Evolutionary conservation across 2,113 vertebrate species (phyloP).

Genomic region (Anoura caudifer): DNA sequence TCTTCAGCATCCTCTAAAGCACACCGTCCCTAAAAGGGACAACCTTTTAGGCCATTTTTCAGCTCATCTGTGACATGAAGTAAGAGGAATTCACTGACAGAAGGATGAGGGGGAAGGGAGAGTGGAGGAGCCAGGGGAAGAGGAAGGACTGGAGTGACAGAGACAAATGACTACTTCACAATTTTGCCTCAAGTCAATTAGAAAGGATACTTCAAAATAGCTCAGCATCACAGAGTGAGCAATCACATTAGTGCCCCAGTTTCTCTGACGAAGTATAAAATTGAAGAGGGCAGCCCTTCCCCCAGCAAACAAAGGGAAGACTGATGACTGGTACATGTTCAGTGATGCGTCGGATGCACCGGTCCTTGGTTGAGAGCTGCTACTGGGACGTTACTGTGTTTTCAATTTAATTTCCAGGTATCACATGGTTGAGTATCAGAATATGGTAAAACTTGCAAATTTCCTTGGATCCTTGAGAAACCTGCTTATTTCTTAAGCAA

Average conservation of each 20-base stretch:
- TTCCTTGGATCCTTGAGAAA: background rate
- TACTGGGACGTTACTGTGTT: background rate
- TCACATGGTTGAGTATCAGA: background rate
- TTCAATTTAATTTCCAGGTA: background rate
- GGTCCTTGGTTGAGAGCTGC: background rate
- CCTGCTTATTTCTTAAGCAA: slow-evolving; percentile 6
- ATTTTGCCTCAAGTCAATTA: background rate
- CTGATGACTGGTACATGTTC: background rate
- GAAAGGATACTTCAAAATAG: slow-evolving; percentile 47
- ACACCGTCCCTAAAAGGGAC: background rate
- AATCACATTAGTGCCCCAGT: slow-evolving; percentile 37
- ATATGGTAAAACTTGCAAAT: background rate
- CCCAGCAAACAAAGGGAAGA: background rate
- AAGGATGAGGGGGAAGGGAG: background rate
- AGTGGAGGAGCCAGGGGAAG: rapidly evolving
- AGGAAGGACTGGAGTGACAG: background rate
- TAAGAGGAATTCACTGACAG: background rate
- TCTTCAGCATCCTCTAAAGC: background rate
- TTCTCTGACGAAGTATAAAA: slow-evolving; percentile 1
- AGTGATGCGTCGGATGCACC: rapidly evolving
- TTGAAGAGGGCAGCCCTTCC: background rate
- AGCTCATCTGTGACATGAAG: background rate
- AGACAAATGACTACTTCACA: slow-evolving; percentile 46
- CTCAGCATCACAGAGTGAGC: slow-evolving; percentile 38
- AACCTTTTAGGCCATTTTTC: background rate